Base-by-base conservation (phyloP, 2,888 invertebrate species). In the Palloptera scutellata region DNA sequence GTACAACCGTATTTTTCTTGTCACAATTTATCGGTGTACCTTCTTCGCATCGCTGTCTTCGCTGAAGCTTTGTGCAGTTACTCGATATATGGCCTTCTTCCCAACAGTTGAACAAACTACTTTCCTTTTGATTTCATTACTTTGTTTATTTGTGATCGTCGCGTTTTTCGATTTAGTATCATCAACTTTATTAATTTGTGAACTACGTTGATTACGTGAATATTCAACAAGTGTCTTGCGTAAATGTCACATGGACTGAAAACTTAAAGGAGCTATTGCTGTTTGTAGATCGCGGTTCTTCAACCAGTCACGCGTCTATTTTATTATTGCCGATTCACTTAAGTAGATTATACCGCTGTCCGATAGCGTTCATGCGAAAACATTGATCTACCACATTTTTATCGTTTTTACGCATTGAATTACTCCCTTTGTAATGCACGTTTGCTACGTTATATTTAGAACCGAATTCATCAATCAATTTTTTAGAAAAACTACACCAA, bases 71-170 rank as follows among this genome's bases (percentile, higher is more conserved):
- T n/a, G 55, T 19, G 57, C 66, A 66, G 12, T 66, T 66, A 51
- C 55, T 66, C 5, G 64, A 66, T 48, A 69, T 54, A 63, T 69
- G 66, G 3, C 63, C 67, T 48, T 48, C 53, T 53, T 61, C 70
- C 48, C 30, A 52, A 54, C 70, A 70, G 55, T 70, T 70, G 17
- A 69, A 55, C 66, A 69, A 15, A 59, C 48, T 11, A 63, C 20
- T 42, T 51, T 54, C 30, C 6, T 30, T 15, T 68, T 66, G 20
- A 12, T 45, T 30, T 53, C 51, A n/a, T 64, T 51, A n/a, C 9
- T 60, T 11, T 52, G 20, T 8, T 30, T 30, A 30, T 30, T 30
- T 30, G 6, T 30, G 6, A 4, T 6, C 30, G 30, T 30, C 30
- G 30, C 30, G 30, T 6, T 30, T 30, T 30, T 30, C 30, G 30